A percentile compares a stretch with the other conserved stretches of the same genome.
phyloP scores from a whole-genome alignment of 2,888 invertebrate genomes.

The Pachydiplax longipennis region DNA sequence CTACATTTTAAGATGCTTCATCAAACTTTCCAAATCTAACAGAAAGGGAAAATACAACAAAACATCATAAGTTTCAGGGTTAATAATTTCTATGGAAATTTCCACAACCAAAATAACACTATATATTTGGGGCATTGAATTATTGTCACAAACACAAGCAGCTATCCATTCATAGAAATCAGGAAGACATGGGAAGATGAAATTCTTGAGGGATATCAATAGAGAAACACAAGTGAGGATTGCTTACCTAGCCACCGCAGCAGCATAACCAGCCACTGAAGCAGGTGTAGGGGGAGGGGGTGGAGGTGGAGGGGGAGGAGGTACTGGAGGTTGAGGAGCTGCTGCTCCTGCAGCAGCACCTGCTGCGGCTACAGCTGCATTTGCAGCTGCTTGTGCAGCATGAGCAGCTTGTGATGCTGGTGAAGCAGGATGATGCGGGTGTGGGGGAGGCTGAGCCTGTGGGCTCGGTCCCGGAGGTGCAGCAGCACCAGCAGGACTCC shows the following conservation, averaged over 20 bases:
- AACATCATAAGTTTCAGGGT: background rate
- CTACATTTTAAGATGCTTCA: background rate
- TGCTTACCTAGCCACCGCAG: conserved; percentile 71
- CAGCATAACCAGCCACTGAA: conserved; percentile 76
- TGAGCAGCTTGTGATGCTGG: conserved; percentile 36
- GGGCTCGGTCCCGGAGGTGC: conserved; percentile 11
- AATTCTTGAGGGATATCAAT: too few relatives aligned
- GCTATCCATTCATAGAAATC: background rate
- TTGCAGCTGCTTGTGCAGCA: conserved; percentile 22
- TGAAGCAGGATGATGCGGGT: conserved; percentile 20
- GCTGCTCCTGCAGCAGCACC: conserved; percentile 32
- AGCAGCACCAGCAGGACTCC: conserved; percentile 29
- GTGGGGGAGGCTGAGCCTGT: conserved; percentile 28
- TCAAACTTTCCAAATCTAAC: background rate
- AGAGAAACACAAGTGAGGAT: background rate
- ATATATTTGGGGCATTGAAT: background rate
- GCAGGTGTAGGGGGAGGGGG: conserved; percentile 62
- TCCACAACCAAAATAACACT: too few relatives aligned
- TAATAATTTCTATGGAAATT: background rate
- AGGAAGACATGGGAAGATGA: too few relatives aligned
- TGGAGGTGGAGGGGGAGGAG: conserved; percentile 60
- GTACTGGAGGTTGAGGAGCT: conserved; percentile 27
- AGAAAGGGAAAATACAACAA: background rate
- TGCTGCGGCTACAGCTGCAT: conserved; percentile 30
- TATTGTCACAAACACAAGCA: background rate